These are phyloP conservation scores for Forpus xanthops DNA, from an alignment of 2,797 vertebrate genomes.

Conservation along the genomic window DNA sequence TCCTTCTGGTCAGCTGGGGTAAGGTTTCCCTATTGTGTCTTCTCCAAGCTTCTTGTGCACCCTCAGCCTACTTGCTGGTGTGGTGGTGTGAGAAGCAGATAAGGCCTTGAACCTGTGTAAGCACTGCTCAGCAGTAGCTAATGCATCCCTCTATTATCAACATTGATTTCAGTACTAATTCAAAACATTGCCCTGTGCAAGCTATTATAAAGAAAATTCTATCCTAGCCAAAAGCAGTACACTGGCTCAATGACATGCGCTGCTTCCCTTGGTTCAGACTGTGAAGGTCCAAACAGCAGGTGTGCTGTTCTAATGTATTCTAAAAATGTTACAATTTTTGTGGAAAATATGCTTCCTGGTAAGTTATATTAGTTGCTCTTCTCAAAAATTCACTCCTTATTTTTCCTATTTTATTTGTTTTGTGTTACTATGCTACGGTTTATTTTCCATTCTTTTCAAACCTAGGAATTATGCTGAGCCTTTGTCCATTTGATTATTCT, in stretches of 20 bases:
- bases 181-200: not conserved
- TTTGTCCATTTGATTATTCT: not conserved
- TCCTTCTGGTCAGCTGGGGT: not conserved
- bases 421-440: not conserved
- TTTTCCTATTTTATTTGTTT: not conserved
- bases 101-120: not conserved
- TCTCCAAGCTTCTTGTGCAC: not conserved
- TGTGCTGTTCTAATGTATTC: not conserved
- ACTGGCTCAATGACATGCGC: not conserved
- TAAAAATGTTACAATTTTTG: not conserved
- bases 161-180: not conserved
- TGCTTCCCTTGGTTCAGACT: not conserved
- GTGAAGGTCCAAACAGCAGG: not conserved
- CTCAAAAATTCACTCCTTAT: not conserved
- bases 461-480: not conserved
- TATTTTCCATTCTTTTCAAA: not conserved
- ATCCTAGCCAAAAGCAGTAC: not conserved
- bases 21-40: not conserved
- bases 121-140: not conserved
- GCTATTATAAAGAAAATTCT: not conserved
- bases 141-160: not conserved
- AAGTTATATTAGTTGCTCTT: not conserved
- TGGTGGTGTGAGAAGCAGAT: not conserved
- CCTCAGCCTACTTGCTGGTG: fast-evolving
- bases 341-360: not conserved